These are phyloP conservation scores for Bhutanitis thaidina DNA, from an alignment of 2,888 invertebrate species.

Conservation along the genomic window DNA sequence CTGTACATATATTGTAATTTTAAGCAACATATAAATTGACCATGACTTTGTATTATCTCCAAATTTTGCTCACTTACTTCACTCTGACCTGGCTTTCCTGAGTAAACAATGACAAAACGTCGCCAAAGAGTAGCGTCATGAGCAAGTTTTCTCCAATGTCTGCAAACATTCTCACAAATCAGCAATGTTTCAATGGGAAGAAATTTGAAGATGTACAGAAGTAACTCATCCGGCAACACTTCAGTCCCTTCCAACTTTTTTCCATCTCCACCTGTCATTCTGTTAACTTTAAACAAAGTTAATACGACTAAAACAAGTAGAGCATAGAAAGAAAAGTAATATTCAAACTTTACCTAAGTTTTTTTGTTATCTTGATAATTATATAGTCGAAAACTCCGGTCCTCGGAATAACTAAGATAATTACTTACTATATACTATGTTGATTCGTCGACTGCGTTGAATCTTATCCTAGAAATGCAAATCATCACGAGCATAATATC, in stretches of 20 bases:
- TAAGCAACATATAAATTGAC: constrained; percentile 47
- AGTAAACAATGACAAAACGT: constrained; percentile 49
- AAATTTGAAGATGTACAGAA: constrained; percentile 57
- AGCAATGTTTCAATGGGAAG: constrained; percentile 54
- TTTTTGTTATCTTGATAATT: background rate
- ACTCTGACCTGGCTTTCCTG: constrained; percentile 57
- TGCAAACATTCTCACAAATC: constrained; percentile 55
- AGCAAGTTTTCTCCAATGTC: constrained; percentile 55
- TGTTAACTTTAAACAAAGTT: constrained; percentile 1
- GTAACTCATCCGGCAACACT: constrained; percentile 59
- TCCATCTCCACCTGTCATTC: constrained; percentile 9
- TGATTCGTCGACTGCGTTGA: constrained; percentile 1
- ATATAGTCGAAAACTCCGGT: background rate
- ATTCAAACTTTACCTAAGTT: too few relatives aligned
- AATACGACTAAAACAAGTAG: too few relatives aligned
- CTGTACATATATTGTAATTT: constrained; percentile 63
- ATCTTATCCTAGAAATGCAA: constrained; percentile 8
- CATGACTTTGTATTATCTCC: constrained; percentile 50
- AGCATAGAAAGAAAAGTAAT: too few relatives aligned
- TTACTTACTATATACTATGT: background rate
- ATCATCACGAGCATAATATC: constrained; percentile 5
- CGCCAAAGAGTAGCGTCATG: constrained; percentile 57
- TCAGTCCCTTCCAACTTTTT: background rate
- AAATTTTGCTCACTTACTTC: constrained; percentile 51
- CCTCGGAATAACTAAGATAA: too few relatives aligned